Evolutionary conservation across 2,113 vertebrate species (phyloP), one percentile per base, ranked within the genome.

Genomic region (Sapajus apella): DNA sequence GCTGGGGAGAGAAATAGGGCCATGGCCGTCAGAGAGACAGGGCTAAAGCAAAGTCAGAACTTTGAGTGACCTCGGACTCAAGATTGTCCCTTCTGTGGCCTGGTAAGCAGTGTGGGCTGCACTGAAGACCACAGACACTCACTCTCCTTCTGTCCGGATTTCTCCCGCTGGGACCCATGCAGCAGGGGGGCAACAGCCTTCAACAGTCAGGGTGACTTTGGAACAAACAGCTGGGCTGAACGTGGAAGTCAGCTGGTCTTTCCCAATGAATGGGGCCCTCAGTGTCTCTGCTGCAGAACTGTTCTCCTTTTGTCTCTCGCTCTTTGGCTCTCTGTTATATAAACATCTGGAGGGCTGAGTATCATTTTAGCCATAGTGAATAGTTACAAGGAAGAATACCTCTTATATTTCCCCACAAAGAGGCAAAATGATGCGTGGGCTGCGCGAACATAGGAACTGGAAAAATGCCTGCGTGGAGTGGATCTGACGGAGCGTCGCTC

Each of bases 311-410:
- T 97, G 96, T 97, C 96, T 8, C 25, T 95, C 58, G 90, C 93
- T 98, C 98, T 98, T 98, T 98, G 90, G 97, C 94, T 96, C 97
- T 98, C 98, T 98, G 98, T 98, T 98, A 52, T 45, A 90, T 91
- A 98, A 98, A 97, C 97, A 98, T 98, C 98, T 98, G 97, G 96
- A 98, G 90, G 94, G 90, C 95, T n/a, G 83, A 97, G 96, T 61
- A 52, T 95, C 95, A 87, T 95, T 92, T 77, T 40, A 82, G 75
- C 70, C 80, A 82, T 4, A 75, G 91, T 93, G 98, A 98, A 98
- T 96, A 98, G 97, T 87, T 2, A 68, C 47, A 64, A 95, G 96
- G 96, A 97, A 97, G 95, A 97, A 98, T 50, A 43, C 95, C 84
- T 96, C 95, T 97, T 98, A 96, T 91, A 18, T 96, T 95, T 95